Conservation (phyloP, 2,113 vertebrate genomes). For the Corynorhinus townsendii region DNA sequence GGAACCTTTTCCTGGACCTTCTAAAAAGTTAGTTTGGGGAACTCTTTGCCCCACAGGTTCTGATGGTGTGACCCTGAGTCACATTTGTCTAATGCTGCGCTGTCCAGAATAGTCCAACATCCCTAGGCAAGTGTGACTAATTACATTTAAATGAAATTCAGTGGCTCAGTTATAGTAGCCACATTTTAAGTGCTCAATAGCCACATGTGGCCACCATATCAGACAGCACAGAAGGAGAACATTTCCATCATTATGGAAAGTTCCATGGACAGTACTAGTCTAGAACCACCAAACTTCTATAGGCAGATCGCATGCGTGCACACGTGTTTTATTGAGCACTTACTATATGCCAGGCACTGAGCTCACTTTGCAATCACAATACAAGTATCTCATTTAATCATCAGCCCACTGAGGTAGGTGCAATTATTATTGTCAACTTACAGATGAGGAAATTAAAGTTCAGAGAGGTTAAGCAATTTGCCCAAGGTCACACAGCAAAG, state of each 20-base stretch:
- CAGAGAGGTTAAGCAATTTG: not conserved
- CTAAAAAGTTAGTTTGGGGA: not conserved
- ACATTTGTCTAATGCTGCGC: not conserved
- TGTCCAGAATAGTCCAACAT: not conserved
- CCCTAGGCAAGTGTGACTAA: not conserved
- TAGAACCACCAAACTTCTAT: not conserved
- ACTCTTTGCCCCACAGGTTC: not conserved
- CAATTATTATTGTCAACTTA: not conserved
- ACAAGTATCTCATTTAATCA: not conserved
- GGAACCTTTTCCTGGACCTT: not conserved
- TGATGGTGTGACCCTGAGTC: not conserved
- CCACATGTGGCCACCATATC: not conserved
- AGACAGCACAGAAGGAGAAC: not conserved
- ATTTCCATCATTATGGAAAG: not conserved
- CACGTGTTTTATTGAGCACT: not conserved
- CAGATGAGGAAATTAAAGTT: not conserved
- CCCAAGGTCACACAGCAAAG: not conserved
- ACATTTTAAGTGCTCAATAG: not conserved
- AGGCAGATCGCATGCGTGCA: no score
- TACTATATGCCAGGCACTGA: not conserved
- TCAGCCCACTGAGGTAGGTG: not conserved
- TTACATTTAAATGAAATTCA: not conserved
- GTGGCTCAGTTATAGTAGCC: not conserved
- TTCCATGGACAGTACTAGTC: not conserved
- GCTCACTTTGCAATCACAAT: not conserved